Evolutionary conservation across 2,888 invertebrate species (phyloP).

Genomic region (Fabriciana adippe): DNA sequence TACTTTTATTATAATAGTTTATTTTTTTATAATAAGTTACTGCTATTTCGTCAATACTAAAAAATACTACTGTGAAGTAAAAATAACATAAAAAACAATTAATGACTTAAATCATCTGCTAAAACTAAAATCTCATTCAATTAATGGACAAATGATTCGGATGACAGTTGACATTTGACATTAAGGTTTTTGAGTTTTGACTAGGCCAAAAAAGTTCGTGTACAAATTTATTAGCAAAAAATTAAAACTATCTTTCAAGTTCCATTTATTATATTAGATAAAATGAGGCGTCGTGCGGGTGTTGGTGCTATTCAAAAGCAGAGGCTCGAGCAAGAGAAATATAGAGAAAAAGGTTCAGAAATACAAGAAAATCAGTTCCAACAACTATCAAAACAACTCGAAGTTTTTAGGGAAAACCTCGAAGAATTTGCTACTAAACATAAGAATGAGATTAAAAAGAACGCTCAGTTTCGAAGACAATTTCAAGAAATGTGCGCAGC

Average conservation of each 20-base stretch:
- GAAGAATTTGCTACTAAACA: slow-evolving; percentile 98
- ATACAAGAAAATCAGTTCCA: slow-evolving; percentile 96
- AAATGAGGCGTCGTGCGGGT: slow-evolving; percentile 91
- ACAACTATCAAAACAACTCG: slow-evolving; percentile 96
- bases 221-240: too few relatives aligned
- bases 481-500: slow-evolving; percentile 99
- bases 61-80: too few relatives aligned
- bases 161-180: too few relatives aligned
- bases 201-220: too few relatives aligned
- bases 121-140: too few relatives aligned
- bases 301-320: slow-evolving; percentile 95
- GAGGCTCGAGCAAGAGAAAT: slow-evolving; percentile 92
- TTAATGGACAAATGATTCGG: too few relatives aligned
- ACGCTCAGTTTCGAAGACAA: slow-evolving; percentile 96
- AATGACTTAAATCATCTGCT: too few relatives aligned
- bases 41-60: too few relatives aligned
- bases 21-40: too few relatives aligned
- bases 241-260: neutral
- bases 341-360: slow-evolving; percentile 94
- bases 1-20: too few relatives aligned
- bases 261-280: slow-evolving; percentile 31
- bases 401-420: slow-evolving; percentile 93
- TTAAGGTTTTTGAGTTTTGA: too few relatives aligned
- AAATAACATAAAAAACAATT: too few relatives aligned
- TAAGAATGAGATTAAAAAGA: slow-evolving; percentile 96